Base-by-base conservation (phyloP, 2,797 vertebrate species). In the Microchirus variegatus region DNA sequence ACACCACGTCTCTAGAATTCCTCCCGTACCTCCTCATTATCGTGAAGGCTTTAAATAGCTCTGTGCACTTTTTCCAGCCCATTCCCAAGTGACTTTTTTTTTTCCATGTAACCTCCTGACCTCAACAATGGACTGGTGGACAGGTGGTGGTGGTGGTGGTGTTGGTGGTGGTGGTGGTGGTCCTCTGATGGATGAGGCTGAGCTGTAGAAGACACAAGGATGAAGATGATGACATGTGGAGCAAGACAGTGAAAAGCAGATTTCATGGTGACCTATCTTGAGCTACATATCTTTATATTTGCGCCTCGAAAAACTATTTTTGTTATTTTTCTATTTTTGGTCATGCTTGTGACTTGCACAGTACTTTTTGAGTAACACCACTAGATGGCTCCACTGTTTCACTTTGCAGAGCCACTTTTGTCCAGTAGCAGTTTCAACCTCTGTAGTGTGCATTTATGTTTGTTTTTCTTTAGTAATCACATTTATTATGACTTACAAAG, bases 21-120 rank as follows among this genome's bases (percentile, higher is more conserved):
- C 78, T 46, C n/a, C 19, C 72, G 0, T 64, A 66, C 73, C 77
- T 73, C 55, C 51, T 81, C 69, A 89, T 89, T 90, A 89, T 87
- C 73, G 7, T 64, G 49, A n/a, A 14, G 35, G 53, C 86, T 87
- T 81, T 81, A 89, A 92, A 92, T 92, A 92, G 84, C 72, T 63
- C 46, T 41, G 46, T 73, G 66, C 19, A 59, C 66, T 80, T 80
- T 80, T 64, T 77, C 53, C 61, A 43, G 9, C 36, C 2, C 5
- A 60, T 69, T 84, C 85, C 72, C 75, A 16, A 1, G 50, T 65
- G 81, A 77, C 62, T 87, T 81, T 60, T 65, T 63, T 89, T 88
- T 61, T n/a, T n/a, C n/a, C 80, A 2, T 19, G 54, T 81, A 41
- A 87, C 87, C 88, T 81, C 65, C 43, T 87, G 79, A 89, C 85